Conservation (phyloP, 1,140 invertebrate genomes). For the Eurosta solidaginis region DNA sequence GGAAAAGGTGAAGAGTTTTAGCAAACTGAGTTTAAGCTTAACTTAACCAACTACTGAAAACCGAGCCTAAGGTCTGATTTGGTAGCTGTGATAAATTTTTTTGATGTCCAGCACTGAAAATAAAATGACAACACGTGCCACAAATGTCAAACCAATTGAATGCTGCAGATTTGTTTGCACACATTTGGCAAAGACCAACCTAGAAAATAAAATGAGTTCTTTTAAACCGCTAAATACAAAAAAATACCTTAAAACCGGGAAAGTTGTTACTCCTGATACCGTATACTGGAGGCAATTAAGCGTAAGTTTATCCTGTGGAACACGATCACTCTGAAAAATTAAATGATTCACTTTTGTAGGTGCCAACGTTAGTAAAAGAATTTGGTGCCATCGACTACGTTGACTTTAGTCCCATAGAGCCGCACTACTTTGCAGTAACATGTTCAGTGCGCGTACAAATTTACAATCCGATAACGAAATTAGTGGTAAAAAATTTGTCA, state of each 20-base stretch:
- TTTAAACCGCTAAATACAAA: constrained; percentile 78
- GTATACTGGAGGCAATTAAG: constrained; percentile 85
- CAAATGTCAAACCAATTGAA: not conserved
- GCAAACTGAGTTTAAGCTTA: too few relatives aligned
- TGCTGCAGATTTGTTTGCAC: not conserved
- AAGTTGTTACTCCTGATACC: constrained; percentile 74
- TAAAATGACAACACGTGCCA: not conserved
- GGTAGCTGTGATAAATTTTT: too few relatives aligned
- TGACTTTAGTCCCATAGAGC: constrained; percentile 85
- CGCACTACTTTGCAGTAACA: constrained; percentile 87
- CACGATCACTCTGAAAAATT: constrained; percentile 22
- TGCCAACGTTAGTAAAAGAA: constrained; percentile 87
- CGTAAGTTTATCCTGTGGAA: constrained; percentile 63
- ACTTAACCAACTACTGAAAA: too few relatives aligned
- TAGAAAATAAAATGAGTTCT: constrained; percentile 55
- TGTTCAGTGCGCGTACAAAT: constrained; percentile 89
- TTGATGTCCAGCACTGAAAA: too few relatives aligned
- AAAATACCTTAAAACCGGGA: constrained; percentile 69
- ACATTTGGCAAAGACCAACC: not conserved
- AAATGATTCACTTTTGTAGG: constrained; percentile 62
- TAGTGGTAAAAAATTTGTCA: constrained; percentile 82
- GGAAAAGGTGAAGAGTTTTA: too few relatives aligned
- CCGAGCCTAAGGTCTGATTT: too few relatives aligned
- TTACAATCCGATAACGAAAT: constrained; percentile 87
- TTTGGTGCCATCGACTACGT: constrained; percentile 89